Evolutionary conservation across 30 jellyfish, hydroid and myxozoan species (phyloP), one percentile per base, ranked within the genome.

Genomic region (Aurelia aurita complex sp. Pacific): DNA sequence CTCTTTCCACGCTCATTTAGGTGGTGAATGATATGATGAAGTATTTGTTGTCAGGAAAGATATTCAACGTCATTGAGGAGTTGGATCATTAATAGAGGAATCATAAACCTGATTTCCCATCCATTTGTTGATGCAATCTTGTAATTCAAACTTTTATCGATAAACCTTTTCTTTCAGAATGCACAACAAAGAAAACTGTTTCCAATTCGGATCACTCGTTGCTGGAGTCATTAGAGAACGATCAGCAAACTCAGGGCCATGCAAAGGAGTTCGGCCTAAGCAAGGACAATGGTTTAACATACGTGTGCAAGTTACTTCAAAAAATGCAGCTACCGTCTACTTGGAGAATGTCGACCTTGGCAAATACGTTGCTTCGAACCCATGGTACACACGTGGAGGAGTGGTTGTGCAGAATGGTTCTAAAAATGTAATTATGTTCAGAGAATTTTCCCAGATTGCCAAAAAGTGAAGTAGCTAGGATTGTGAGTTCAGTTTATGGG

Each of bases 301-400:
- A 69, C 86, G 92, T 35, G 89, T 85, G 17, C 72, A 83, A 42
- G 92, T 90, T 43, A 51, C 50, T 35, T 73, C 78, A 16, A 57
- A 78, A 33, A 84, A 73, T 74, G 85, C 38, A 17, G 96, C 89
- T 50, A 63, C 46, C 11, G 35, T 89, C 36, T 63, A n/a, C 64
- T 13, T 90, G 33, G 76, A 90, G 34, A 72, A 79, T 19, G 66
- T 42, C 19, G 83, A 77, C 43, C 60, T 84, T 63, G 92, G 85
- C 33, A 83, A 55, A n/a, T 62, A 67, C 61, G 63, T 38, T 36
- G 84, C 85, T 19, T 59, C 87, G 4, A 69, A 67, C 42, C 95
- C 91, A 15, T 83, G 91, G 91, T 71, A 76, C 18, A 83, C 92
- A 60, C 79, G 85, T 3, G 95, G 94, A n/a, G 97, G 97, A 40